Conservation (phyloP, 2,888 invertebrate species). For the Temnothorax rugatulus region DNA sequence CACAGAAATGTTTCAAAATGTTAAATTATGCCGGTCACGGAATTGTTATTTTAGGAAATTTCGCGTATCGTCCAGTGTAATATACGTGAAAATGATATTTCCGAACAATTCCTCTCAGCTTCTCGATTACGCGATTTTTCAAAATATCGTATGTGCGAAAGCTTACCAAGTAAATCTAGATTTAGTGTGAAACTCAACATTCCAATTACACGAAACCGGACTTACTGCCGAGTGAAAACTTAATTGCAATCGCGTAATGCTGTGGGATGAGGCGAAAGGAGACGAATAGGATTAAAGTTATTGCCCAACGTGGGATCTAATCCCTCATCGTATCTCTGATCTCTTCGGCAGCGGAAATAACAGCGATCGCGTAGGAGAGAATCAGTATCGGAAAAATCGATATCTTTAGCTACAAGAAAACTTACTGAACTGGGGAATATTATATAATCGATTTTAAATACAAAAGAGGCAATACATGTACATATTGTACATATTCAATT, state of each 20-base stretch:
- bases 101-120: not conserved
- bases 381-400: slow-evolving; percentile 12
- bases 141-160: slow-evolving; percentile 9
- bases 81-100: not conserved
- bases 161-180: slow-evolving; percentile 9
- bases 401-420: not conserved
- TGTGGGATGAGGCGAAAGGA: slow-evolving; percentile 34
- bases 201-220: slow-evolving; percentile 71
- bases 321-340: slow-evolving; percentile 43
- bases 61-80: not conserved
- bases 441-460: not conserved
- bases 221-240: slow-evolving; percentile 68
- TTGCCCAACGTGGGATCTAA: slow-evolving; percentile 57
- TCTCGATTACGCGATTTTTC: slow-evolving; percentile 20
- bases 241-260: slow-evolving; percentile 69
- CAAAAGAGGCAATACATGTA: not conserved
- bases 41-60: not conserved
- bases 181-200: slow-evolving; percentile 64
- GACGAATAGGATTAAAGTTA: slow-evolving; percentile 58
- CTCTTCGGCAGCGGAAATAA: slow-evolving; percentile 46
- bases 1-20: not conserved
- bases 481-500: not conserved
- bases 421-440: not conserved
- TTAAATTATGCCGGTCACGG: not conserved
- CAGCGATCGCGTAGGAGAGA: slow-evolving; percentile 30